Percentiles rank a stretch among this genome's conserved stretches.
phyloP scores from a whole-genome alignment of 2,888 invertebrate genomes.

The Latrodectus hesperus region DNA sequence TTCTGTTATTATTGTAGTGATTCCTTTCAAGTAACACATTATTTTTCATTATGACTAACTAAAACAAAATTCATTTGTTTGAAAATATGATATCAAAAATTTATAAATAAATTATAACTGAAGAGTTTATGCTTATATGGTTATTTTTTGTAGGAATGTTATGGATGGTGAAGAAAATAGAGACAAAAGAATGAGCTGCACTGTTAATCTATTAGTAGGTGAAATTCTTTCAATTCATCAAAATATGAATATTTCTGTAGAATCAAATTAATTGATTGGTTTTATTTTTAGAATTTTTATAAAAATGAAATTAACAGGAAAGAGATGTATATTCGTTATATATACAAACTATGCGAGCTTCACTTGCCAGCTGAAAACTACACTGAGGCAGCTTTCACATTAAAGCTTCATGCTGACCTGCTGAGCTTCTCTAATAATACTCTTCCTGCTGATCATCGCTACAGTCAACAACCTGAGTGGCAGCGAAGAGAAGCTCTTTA shows the following conservation, averaged over 20 bases:
- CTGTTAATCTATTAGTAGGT: slow-evolving; percentile 90
- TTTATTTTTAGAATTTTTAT: slow-evolving; percentile 87
- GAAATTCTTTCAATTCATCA: background rate
- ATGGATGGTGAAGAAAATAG: slow-evolving; percentile 94
- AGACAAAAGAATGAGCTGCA: slow-evolving; percentile 96
- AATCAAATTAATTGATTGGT: background rate
- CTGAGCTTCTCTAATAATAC: slow-evolving; percentile 82
- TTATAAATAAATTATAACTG: too few relatives aligned
- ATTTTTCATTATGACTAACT: too few relatives aligned
- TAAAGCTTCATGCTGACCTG: slow-evolving; percentile 94
- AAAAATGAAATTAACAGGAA: slow-evolving; percentile 95
- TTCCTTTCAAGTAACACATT: too few relatives aligned
- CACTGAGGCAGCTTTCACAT: slow-evolving; percentile 94
- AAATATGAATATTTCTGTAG: background rate
- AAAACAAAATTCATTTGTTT: too few relatives aligned
- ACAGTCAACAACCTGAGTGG: slow-evolving; percentile 88
- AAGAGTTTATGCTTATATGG: too few relatives aligned
- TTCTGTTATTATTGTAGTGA: too few relatives aligned
- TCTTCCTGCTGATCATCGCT: slow-evolving; percentile 75
- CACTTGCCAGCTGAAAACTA: slow-evolving; percentile 93
- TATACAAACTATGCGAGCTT: slow-evolving; percentile 93
- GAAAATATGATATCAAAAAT: too few relatives aligned
- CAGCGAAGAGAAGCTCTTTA: slow-evolving; percentile 91
- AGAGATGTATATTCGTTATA: slow-evolving; percentile 96
- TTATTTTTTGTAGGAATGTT: slow-evolving; percentile 79